Percentiles rank a stretch among this genome's conserved stretches.
phyloP scores from a whole-genome alignment of 2,113 vertebrate species.

The Tonatia bakeri region DNA sequence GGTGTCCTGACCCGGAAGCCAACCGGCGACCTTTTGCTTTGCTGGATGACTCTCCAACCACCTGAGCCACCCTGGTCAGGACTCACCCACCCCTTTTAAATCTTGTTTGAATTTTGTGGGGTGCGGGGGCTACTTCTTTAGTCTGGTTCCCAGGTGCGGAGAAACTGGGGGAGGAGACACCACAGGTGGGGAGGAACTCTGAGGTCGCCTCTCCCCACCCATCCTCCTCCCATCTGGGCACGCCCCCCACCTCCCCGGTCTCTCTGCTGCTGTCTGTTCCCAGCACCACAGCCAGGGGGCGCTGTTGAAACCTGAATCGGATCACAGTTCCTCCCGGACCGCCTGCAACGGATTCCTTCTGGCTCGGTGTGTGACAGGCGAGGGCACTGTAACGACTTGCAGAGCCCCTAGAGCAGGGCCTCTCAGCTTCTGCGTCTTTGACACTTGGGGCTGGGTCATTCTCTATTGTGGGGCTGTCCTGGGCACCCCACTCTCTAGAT shows the following conservation, averaged over 20 bases:
- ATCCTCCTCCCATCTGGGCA: background rate
- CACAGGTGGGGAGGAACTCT: background rate
- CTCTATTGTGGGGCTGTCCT: background rate
- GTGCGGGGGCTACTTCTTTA: background rate
- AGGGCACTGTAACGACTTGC: background rate
- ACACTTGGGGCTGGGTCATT: no score
- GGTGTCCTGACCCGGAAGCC: no score
- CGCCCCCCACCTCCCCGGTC: rapidly evolving
- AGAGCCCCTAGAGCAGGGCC: background rate
- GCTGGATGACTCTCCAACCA: no score
- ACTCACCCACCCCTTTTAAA: background rate
- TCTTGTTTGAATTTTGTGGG: background rate
- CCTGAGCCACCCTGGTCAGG: no score
- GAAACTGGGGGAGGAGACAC: background rate
- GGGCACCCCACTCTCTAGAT: background rate
- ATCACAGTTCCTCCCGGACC: rapidly evolving
- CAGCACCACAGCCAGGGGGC: background rate
- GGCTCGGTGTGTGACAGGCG: background rate
- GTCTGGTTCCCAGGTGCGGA: background rate
- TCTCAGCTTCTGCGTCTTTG: background rate
- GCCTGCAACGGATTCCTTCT: no score
- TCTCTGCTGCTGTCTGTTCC: background rate
- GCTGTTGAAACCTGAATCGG: background rate
- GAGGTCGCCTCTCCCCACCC: background rate
- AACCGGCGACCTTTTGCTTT: no score